These are phyloP conservation scores for Rhipidura dahli DNA, from an alignment of 2,113 vertebrate species.

Conservation along the genomic window DNA sequence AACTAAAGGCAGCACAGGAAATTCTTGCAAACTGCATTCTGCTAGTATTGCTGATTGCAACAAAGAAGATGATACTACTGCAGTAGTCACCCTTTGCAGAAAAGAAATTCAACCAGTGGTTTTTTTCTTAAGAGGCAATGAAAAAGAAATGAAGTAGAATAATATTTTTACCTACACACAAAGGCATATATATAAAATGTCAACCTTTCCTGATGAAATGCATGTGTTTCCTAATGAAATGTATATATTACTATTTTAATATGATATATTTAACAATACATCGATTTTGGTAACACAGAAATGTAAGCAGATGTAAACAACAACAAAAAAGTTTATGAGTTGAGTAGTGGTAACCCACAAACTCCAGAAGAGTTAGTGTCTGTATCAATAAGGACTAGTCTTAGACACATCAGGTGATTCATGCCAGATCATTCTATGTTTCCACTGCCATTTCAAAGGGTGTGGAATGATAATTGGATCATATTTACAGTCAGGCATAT, in stretches of 20 bases:
- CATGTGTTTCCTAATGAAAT: background rate
- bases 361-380: background rate
- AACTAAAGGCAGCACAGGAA: background rate
- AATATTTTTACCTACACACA: too few relatives aligned
- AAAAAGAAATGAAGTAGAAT: background rate
- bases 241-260: background rate
- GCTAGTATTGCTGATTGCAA: background rate
- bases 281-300: background rate
- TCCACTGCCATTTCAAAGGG: background rate
- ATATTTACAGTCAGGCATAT: background rate
- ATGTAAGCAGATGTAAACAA: background rate
- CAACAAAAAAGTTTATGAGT: background rate
- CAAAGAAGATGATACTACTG: background rate
- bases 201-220: background rate
- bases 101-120: background rate
- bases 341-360: background rate
- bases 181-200: background rate
- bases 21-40: background rate
- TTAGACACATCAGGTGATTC: background rate
- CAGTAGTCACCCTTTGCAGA: background rate
- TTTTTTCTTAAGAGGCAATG: background rate
- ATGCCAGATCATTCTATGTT: background rate
- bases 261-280: rapidly evolving
- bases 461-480: background rate
- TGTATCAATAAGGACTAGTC: background rate